phyloP scores from a whole-genome alignment of 2,888 invertebrate genomes.

The Rhyacophila evoluta region DNA sequence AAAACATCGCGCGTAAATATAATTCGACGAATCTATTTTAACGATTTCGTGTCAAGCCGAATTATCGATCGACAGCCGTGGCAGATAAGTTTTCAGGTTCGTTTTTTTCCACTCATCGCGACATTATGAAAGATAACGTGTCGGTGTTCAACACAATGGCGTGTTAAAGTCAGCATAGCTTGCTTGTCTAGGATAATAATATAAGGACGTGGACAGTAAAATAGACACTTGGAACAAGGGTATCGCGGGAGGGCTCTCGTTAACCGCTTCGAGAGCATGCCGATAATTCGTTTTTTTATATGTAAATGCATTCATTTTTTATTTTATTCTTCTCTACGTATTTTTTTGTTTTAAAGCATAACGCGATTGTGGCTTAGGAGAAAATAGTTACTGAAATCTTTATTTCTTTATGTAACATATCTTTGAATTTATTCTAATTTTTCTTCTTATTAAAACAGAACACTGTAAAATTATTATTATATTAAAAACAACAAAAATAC shows the following conservation, averaged over 20 bases:
- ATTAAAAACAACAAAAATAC: too few species aligned
- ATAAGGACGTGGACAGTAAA: slow-evolving; percentile 7
- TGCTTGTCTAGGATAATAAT: slow-evolving; percentile 24
- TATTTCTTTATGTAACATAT: too few species aligned
- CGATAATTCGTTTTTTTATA: neutral
- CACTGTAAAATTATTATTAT: too few species aligned
- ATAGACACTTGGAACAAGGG: slow-evolving; percentile 13
- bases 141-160: slow-evolving; percentile 18
- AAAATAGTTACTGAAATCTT: neutral
- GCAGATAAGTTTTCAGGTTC: slow-evolving; percentile 4
- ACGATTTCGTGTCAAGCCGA: neutral
- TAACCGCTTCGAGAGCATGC: neutral
- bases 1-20: neutral
- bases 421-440: too few species aligned
- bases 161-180: slow-evolving; percentile 18
- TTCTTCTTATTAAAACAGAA: too few species aligned
- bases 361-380: neutral
- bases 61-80: slow-evolving; percentile 10
- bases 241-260: slow-evolving; percentile 5
- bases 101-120: neutral
- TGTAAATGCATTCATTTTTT: slow-evolving; percentile 21
- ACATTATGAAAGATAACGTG: slow-evolving; percentile 22
- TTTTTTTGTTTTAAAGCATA: neutral
- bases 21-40: neutral
- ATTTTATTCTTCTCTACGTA: slow-evolving; percentile 3